Evolutionary conservation across 2,888 invertebrate species (phyloP).

Genomic region (Trichopria drosophilae): DNA sequence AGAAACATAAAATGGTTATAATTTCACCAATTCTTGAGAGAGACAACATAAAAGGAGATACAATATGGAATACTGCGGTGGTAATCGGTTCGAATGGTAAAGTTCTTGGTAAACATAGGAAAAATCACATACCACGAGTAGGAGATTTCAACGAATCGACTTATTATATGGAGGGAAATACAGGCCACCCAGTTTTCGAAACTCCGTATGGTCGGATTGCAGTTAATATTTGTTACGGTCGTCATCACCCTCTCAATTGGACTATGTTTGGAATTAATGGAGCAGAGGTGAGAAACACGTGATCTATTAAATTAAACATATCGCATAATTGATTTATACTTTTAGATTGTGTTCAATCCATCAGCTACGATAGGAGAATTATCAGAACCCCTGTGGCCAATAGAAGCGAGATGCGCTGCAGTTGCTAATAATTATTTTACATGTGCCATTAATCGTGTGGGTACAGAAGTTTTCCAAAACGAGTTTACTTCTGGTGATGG

Average conservation of each 20-base stretch:
- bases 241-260: constrained; percentile 98
- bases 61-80: constrained; percentile 94
- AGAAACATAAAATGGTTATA: constrained; percentile 86
- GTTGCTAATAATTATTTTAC: constrained; percentile 94
- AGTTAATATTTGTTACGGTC: constrained; percentile 95
- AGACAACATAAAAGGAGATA: constrained; percentile 77
- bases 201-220: constrained; percentile 87
- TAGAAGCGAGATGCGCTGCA: constrained; percentile 95
- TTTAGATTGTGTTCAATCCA: constrained; percentile 92
- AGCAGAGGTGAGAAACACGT: constrained; percentile 68
- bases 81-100: constrained; percentile 84
- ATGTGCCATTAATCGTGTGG: constrained; percentile 91
- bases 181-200: constrained; percentile 91
- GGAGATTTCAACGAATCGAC: constrained; percentile 92
- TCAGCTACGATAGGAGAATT: constrained; percentile 78
- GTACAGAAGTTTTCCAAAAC: constrained; percentile 79
- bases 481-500: constrained; percentile 87
- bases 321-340: not conserved
- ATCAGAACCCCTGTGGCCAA: constrained; percentile 87
- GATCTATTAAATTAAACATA: not conserved
- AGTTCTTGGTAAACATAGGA: constrained; percentile 90
- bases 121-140: constrained; percentile 96
- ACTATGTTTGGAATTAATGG: constrained; percentile 95
- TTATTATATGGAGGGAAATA: constrained; percentile 91
- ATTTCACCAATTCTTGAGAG: constrained; percentile 92